Evolutionary conservation across 2,888 invertebrate species (phyloP).

Genomic region (Uropetala carovei): DNA sequence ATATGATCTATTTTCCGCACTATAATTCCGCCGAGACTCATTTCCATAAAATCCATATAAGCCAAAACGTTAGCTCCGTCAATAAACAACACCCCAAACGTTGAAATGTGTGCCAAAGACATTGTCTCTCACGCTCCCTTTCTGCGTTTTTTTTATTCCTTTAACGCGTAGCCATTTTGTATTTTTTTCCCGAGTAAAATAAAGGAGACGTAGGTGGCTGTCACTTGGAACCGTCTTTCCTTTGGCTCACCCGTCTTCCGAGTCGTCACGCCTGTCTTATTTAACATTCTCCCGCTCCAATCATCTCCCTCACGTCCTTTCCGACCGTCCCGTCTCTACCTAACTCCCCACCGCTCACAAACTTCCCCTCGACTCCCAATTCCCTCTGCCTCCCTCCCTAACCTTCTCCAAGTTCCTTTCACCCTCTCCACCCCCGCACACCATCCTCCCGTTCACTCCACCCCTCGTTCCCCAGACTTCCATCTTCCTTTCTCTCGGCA

Average conservation of each 20-base stretch:
- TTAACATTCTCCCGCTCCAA: background rate
- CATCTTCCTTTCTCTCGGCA: no score
- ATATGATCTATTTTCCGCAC: no score
- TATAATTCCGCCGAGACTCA: no score
- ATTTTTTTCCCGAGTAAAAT: background rate
- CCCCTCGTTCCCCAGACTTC: no score
- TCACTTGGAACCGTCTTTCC: slow-evolving; percentile 1
- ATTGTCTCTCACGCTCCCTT: background rate
- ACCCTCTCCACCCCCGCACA: no score
- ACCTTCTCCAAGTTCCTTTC: background rate
- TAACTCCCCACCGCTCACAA: background rate
- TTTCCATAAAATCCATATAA: no score
- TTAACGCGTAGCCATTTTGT: background rate
- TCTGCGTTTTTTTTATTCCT: background rate
- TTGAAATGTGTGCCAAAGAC: background rate
- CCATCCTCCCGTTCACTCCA: no score
- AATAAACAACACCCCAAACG: no score
- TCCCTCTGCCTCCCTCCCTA: background rate
- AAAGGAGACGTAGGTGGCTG: background rate
- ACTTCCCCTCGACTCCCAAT: background rate
- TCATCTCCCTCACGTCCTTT: background rate
- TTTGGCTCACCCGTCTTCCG: background rate
- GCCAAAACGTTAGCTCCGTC: no score
- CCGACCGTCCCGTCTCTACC: background rate
- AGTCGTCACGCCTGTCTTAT: slow-evolving; percentile 22